Percentiles rank a stretch among this genome's conserved stretches.
Conservation (phyloP, 2,888 invertebrate species). For the Pseudococcus jackbeardsleyi region DNA sequence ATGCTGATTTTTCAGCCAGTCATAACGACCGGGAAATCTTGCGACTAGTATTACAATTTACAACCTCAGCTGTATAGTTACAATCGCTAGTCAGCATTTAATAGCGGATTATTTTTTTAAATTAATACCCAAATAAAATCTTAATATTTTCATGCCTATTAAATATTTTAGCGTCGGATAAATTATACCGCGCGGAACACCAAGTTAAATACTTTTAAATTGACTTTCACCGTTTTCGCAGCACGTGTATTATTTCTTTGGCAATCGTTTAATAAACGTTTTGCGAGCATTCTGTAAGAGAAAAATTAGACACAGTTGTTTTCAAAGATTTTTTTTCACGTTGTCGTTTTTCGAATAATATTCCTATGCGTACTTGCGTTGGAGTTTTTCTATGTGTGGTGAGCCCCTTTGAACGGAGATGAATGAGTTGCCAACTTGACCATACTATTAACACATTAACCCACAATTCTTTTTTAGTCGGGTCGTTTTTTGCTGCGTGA, state of each 20-base stretch:
- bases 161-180: background rate
- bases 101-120: constrained; percentile 2
- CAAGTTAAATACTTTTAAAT: constrained; percentile 19
- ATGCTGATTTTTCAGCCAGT: background rate
- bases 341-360: too few species aligned
- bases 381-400: background rate
- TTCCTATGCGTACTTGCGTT: background rate
- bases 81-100: constrained; percentile 26
- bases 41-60: background rate
- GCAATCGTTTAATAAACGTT: constrained; percentile 9
- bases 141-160: constrained; percentile 31
- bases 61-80: background rate
- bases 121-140: constrained; percentile 26
- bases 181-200: constrained; percentile 2
- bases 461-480: background rate
- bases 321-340: background rate
- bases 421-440: background rate
- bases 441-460: constrained; percentile 11
- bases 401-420: background rate
- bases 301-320: constrained; percentile 20
- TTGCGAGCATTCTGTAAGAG: background rate
- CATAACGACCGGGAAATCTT: constrained; percentile 15
- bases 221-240: constrained; percentile 33
- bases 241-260: constrained; percentile 16
- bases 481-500: background rate